phyloP scores from a whole-genome alignment of 2,797 vertebrate genomes.

The Xenops minutus region DNA sequence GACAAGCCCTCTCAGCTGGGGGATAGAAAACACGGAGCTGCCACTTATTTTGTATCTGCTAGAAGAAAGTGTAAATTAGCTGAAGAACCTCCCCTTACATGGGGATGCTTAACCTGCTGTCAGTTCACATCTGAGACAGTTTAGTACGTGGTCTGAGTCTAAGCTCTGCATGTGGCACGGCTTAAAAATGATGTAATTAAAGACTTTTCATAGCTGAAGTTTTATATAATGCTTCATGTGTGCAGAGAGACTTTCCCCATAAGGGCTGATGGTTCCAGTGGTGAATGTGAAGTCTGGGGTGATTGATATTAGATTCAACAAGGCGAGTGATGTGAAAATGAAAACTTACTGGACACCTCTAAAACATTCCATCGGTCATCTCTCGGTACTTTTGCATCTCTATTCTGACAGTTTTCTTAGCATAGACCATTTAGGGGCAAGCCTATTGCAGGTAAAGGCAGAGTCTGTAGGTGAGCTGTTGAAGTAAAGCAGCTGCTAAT shows the following conservation, averaged over 20 bases:
- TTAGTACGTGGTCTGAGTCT: neutral
- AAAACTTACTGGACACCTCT: neutral
- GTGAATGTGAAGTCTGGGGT: neutral
- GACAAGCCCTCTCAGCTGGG: neutral
- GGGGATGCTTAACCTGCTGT: neutral
- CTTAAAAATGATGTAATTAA: slow-evolving; percentile 8
- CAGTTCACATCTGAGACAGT: neutral
- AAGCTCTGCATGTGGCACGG: neutral
- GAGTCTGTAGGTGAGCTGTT: neutral
- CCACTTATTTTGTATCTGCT: neutral
- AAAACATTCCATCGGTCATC: neutral
- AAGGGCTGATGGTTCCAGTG: neutral
- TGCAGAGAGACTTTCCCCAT: neutral
- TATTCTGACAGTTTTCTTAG: neutral
- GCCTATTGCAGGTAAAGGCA: neutral
- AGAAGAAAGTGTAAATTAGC: neutral
- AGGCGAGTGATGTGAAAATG: neutral
- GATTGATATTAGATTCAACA: neutral
- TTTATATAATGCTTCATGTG: neutral
- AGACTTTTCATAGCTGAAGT: neutral
- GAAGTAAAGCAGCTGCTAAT: neutral
- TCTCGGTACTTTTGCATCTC: neutral
- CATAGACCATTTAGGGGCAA: fast-evolving
- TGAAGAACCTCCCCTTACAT: neutral
- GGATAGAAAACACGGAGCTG: neutral